Evolutionary conservation across 2,113 vertebrate genomes (phyloP).

Genomic region (Aptenodytes forsteri): DNA sequence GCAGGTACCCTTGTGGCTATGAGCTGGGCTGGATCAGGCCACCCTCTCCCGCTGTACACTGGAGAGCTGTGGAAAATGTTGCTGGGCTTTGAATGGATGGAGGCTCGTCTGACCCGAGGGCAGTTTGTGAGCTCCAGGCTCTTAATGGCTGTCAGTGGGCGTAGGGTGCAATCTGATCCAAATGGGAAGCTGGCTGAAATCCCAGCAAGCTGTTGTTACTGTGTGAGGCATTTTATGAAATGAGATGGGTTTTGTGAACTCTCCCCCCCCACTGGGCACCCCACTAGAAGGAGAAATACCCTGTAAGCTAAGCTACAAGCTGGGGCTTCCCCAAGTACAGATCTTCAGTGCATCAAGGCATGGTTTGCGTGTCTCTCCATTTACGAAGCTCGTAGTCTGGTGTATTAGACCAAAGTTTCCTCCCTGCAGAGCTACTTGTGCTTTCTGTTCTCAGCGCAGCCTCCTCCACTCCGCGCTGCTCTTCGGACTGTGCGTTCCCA

Average conservation of each 20-base stretch:
- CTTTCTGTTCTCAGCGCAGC: not conserved
- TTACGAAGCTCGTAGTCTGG: accelerated
- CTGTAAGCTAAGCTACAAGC: not conserved
- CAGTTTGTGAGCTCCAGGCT: not conserved
- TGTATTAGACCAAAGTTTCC: not conserved
- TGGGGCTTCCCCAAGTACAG: not conserved
- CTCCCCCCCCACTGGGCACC: not conserved
- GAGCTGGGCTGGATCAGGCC: not conserved
- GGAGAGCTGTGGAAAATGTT: not conserved
- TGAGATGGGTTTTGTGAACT: not conserved
- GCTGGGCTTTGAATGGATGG: not conserved
- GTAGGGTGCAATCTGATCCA: not conserved
- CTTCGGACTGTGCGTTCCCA: accelerated
- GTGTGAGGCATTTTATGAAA: not conserved
- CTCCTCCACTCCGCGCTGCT: not conserved
- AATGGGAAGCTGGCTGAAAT: conserved; percentile 29
- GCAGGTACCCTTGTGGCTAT: not conserved
- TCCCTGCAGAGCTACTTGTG: accelerated
- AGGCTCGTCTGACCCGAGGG: not conserved
- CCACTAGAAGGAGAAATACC: not conserved
- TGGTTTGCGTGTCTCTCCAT: not conserved
- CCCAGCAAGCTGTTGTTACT: not conserved
- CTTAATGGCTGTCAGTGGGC: not conserved
- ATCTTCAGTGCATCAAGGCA: not conserved
- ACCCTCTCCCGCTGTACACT: not conserved